Evolutionary conservation across 1,140 invertebrate species (phyloP).

Genomic region (Conus ventricosus): DNA sequence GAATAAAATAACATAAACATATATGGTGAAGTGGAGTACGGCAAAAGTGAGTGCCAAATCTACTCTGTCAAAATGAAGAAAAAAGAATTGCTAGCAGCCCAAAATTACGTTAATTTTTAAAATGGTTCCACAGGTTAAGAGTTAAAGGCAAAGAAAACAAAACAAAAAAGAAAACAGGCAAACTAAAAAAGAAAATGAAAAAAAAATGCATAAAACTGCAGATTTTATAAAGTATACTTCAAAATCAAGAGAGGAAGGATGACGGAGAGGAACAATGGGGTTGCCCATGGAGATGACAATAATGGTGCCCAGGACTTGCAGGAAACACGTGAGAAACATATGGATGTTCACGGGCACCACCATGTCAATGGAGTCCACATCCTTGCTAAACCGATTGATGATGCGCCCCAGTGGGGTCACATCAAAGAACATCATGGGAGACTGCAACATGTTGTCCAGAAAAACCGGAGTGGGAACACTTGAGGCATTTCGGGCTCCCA

Average conservation of each 20-base stretch:
- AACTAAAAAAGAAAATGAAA: not conserved
- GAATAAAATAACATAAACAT: too few species aligned
- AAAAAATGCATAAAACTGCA: not conserved
- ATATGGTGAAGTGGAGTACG: too few species aligned
- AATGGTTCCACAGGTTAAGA: not conserved
- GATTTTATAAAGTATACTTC: not conserved
- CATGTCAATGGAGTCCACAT: slow-evolving; percentile 75
- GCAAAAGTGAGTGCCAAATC: not conserved
- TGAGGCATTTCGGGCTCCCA: slow-evolving; percentile 75
- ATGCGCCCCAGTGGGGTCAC: slow-evolving; percentile 86
- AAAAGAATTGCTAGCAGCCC: too few species aligned
- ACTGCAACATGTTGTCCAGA: slow-evolving; percentile 83
- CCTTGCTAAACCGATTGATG: slow-evolving; percentile 82
- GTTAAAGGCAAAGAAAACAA: not conserved
- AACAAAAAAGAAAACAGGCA: not conserved
- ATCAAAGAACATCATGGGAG: slow-evolving; percentile 83
- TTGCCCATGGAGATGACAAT: slow-evolving; percentile 92
- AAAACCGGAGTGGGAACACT: slow-evolving; percentile 84
- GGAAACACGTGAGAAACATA: slow-evolving; percentile 67
- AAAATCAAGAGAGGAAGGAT: slow-evolving; percentile 87
- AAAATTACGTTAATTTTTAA: not conserved
- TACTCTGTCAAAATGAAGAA: not conserved
- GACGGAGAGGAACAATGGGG: slow-evolving; percentile 88
- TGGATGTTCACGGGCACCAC: slow-evolving; percentile 72
- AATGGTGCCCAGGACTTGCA: slow-evolving; percentile 89